phyloP scores from a whole-genome alignment of 2,113 vertebrate genomes.

The Chlamydotis undulata region DNA sequence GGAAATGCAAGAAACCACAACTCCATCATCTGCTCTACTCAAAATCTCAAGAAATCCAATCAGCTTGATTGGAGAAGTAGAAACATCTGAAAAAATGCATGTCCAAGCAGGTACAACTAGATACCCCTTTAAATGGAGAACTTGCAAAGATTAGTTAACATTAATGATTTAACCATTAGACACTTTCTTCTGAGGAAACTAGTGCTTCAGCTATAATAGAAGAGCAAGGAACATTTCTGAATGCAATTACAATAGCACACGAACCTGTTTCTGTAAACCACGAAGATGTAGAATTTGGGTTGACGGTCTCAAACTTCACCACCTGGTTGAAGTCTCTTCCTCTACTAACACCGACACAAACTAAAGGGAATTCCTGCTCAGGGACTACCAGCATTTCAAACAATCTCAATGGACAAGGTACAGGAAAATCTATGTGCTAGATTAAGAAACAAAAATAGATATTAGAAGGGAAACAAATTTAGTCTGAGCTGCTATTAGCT shows the following conservation, averaged over 20 bases:
- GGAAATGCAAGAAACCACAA: not conserved
- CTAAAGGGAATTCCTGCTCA: conserved; percentile 92
- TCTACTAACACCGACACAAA: conserved; percentile 94
- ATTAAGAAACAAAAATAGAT: conserved; percentile 29
- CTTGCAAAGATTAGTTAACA: not conserved
- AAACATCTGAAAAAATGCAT: not conserved
- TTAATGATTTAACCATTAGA: not conserved
- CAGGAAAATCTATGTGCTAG: conserved; percentile 94
- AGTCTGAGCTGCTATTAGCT: not conserved
- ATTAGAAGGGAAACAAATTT: conserved; percentile 13
- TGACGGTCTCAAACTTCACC: conserved; percentile 94
- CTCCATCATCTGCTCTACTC: not conserved
- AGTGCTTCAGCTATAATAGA: not conserved
- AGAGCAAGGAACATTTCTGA: not conserved
- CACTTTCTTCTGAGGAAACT: not conserved
- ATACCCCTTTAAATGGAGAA: not conserved
- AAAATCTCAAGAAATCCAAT: not conserved
- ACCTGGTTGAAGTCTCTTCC: conserved; percentile 94
- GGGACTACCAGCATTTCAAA: conserved; percentile 99
- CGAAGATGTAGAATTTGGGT: conserved; percentile 93
- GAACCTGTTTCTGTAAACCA: conserved; percentile 95
- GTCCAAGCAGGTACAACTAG: not conserved
- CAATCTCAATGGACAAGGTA: conserved; percentile 92
- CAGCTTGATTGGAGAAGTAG: not conserved
- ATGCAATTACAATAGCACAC: conserved; percentile 41